Base-by-base conservation (phyloP, 53 echinoderm and acorn worm genomes). In the Stichopus horrens region DNA sequence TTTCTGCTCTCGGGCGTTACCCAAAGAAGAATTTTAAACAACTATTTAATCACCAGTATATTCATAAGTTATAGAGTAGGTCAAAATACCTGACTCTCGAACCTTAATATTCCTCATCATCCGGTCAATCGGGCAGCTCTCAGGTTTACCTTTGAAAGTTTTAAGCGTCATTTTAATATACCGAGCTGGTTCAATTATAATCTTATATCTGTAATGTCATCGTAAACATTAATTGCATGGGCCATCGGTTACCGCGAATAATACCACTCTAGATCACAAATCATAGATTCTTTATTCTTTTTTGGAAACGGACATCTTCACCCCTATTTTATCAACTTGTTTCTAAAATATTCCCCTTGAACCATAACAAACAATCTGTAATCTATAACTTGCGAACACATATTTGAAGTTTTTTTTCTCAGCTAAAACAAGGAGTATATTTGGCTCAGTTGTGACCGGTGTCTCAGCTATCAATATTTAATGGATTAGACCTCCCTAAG, bases 311-410 rank as follows among this genome's bases (percentile, higher is more conserved):
- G 57, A 11, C 58, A 81, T 56, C 81, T 19, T 75, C 52, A 10
- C 19, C 52, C 6, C 16, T 74, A 10, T 53, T 18, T 58, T 20
- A 79, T 56, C 57, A 55, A 18, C 4, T 16, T 81, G 58, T 56
- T 56, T 7, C 58, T 57, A 81, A 8, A 8, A 58, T 56, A 57
- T n/a, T 58, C 21, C 11, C 14, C 81, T 81, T 81, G 21, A 81
- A 81, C 81, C 81, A 81, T 81, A 81, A 81, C 57, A 81, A 81
- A 81, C 81, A 81, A 81, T 57, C 58, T 23, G 7, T 58, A 56
- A 81, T 14, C 21, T 55, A 53, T 22, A 81, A 54, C 55, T 81
- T 81, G 57, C 81, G 52, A 81, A 53, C 52, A 71, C 6, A 5
- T 18, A n/a, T 58, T 54, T 56, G 54, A 81, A 57, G 21, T 20